Base-by-base conservation (phyloP, 2,888 invertebrate genomes). In the Apodemia mormo region DNA sequence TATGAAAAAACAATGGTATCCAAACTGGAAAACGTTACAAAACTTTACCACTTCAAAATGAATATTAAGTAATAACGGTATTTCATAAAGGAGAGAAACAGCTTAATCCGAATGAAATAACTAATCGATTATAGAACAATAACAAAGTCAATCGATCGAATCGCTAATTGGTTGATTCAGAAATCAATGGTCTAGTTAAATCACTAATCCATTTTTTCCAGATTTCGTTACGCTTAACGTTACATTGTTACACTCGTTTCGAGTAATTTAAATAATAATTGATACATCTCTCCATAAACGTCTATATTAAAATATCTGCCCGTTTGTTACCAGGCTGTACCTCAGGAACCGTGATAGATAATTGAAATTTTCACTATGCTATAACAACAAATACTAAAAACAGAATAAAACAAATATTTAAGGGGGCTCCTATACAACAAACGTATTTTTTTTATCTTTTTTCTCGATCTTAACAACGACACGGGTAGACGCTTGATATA, bases 71-170 rank as follows among this genome's bases (percentile, higher is more conserved):
- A 43, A 45, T 4, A 45, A 45, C 45, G 45, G 12, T 2, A 45
- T 45, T 43, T 43, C 2, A 2, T 43, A 22, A 22, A 43, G 12
- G 6, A 49, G 14, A 49, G 49, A 1, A 14, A 49, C n/a, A 49
- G 1, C 6, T 14, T 6, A n/a, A 49, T 49, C 22, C n/a, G 22
- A 54, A 54, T 29, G 6, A 29, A 61, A 61, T 10, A 2, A 37
- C 6, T 61, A 61, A 61, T 61, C 33, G 33, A 61, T 61, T 61
- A 33, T n/a, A 33, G 33, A 33, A 61, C 61, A 61, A 33, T 61
- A 33, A 30, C 14, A 61, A 30, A 61, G 14, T 61, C 61, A 61
- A 61, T 61, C 61, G 61, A 61, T 61, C 61, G 33, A 61, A 61
- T 61, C 14, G 61, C 61, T 61, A 33, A 61, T 61, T 33, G 61